Evolutionary conservation across 2,113 vertebrate genomes (phyloP), one percentile per base, ranked within the genome.

Genomic region (Anas platyrhynchos): DNA sequence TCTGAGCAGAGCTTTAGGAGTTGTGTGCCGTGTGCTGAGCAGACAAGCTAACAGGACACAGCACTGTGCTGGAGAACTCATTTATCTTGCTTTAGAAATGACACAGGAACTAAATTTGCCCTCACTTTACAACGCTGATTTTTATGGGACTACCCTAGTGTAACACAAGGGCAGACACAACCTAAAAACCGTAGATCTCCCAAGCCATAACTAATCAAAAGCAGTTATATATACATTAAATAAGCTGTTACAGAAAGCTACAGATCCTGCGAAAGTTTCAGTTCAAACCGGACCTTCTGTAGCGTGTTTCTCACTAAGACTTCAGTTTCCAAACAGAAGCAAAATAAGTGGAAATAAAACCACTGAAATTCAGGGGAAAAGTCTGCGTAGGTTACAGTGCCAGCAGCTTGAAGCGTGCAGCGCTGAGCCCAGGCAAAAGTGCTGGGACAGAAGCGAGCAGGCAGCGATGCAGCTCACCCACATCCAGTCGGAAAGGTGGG

Each of bases 401-500:
- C 46, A 48, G 46, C 46, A 22, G 46, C 22, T 48, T 11, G 46
- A 48, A 48, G 46, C 10, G 5, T 48, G 46, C 11, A 3, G 34
- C 1, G 61, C 61, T 66, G 50, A 13, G 10, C 17, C 44, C 43
- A 5, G 25, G 41, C 18, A 21, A 32, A 43, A 18, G 38, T 21
- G 18, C 65, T 11, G 31, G 38, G 5, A 21, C 29, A 44, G 41
- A 13, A 16, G 5, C 4, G 8, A 36, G 61, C 13, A 1, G 36
- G 48, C 9, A 2, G 50, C 27, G 2, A 9, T 46, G 22, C 22
- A 6, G 16, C 34, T 26, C 61, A 26, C 17, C 1, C 4, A 18
- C 4, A 29, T 38, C 14, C 2, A 4, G 69, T 1, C 6, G 36
- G 63, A 8, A 38, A 32, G 0, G 13, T 34, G 2, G 48, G 26